Conservation (phyloP, 2,888 invertebrate species). For the Drosophila tanythrix region DNA sequence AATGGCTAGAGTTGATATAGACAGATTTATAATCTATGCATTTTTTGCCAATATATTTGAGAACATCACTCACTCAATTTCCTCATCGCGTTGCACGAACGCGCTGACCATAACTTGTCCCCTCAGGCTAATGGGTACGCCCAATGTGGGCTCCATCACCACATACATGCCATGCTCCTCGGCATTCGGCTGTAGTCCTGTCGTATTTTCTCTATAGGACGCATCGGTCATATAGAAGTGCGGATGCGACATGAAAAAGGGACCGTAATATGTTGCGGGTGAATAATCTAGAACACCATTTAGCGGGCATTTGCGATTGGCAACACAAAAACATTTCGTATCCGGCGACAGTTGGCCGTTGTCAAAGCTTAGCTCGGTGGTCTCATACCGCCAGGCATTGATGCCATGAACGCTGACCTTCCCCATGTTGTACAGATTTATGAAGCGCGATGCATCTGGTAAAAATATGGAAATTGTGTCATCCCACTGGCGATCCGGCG, state of each 20-base stretch:
- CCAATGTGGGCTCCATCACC: constrained; percentile 90
- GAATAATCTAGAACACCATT: constrained; percentile 90
- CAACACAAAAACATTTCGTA: constrained; percentile 89
- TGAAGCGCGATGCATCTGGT: constrained; percentile 91
- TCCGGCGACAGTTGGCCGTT: constrained; percentile 87
- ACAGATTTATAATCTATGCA: not conserved
- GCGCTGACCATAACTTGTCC: constrained; percentile 92
- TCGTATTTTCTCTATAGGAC: constrained; percentile 87
- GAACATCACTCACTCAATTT: constrained; percentile 86
- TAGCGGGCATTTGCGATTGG: constrained; percentile 83
- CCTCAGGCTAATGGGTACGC: constrained; percentile 89
- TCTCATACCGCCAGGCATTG: constrained; percentile 84
- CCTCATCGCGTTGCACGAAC: constrained; percentile 85
- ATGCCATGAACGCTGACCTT: constrained; percentile 68
- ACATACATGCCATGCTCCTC: constrained; percentile 88
- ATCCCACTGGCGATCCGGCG: constrained; percentile 86
- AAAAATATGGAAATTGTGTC: constrained; percentile 89
- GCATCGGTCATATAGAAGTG: constrained; percentile 92
- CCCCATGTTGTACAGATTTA: constrained; percentile 77
- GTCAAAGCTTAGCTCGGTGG: constrained; percentile 89
- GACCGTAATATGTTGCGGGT: constrained; percentile 90
- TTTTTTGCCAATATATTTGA: not conserved
- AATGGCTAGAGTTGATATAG: constrained; percentile 34
- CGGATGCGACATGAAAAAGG: constrained; percentile 91
- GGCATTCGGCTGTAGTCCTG: constrained; percentile 88